These are phyloP conservation scores for Pandion haliaetus DNA, from an alignment of 2,113 vertebrate species.

Conservation along the genomic window DNA sequence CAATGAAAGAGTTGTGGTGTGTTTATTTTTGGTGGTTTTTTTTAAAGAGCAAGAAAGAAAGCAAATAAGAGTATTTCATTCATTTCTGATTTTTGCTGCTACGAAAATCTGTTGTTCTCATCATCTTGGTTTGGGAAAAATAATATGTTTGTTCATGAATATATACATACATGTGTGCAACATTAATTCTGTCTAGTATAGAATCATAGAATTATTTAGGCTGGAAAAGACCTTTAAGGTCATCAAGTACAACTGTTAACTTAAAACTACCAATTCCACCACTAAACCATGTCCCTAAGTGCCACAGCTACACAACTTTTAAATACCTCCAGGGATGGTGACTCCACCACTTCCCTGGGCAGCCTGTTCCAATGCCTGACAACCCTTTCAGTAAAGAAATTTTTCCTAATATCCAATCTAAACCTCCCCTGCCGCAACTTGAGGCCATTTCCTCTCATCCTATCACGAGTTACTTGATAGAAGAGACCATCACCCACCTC, in stretches of 20 bases:
- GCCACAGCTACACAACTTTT: too few relatives aligned
- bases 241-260: background rate
- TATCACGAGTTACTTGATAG: too few relatives aligned
- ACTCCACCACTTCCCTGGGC: too few relatives aligned
- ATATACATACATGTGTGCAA: background rate
- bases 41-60: background rate
- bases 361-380: background rate
- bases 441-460: background rate
- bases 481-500: too few relatives aligned
- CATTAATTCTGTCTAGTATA: background rate
- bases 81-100: background rate
- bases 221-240: background rate
- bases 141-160: background rate
- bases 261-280: too few relatives aligned
- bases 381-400: background rate
- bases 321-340: background rate
- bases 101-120: background rate
- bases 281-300: too few relatives aligned
- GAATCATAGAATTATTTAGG: background rate
- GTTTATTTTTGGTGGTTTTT: background rate
- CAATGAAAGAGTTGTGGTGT: background rate
- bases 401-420: background rate
- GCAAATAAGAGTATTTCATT: background rate
- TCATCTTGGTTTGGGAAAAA: background rate
- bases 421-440: background rate